A percentile compares a stretch with the other conserved stretches of the same genome.
These are phyloP conservation scores for Tridacna crocea DNA, from an alignment of 2,888 invertebrate genomes.

Conservation along the genomic window DNA sequence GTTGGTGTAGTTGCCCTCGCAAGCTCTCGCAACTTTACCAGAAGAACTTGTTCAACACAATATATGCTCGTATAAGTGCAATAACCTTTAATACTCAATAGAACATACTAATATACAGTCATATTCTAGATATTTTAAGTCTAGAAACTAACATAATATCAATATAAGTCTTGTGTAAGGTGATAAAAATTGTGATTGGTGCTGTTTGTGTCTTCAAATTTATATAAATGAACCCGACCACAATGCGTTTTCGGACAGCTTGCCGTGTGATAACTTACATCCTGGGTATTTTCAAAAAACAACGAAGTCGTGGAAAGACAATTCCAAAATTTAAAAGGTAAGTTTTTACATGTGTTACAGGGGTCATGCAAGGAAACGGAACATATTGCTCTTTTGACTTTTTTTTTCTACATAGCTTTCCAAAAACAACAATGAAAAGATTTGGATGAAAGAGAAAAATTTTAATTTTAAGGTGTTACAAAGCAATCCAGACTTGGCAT, in stretches of 20 bases:
- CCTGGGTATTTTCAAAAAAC: slow-evolving; percentile 50
- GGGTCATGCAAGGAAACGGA: no score
- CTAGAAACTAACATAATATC: no score
- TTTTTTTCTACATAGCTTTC: no score
- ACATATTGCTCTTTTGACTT: no score
- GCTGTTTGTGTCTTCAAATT: not conserved
- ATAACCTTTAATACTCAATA: no score
- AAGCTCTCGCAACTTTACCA: no score
- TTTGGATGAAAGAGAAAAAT: not conserved
- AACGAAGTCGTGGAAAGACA: slow-evolving; percentile 5
- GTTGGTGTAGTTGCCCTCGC: no score
- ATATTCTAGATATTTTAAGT: no score
- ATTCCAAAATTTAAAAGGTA: slow-evolving; percentile 33
- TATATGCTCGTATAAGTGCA: no score
- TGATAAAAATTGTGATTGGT: not conserved
- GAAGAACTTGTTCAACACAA: no score
- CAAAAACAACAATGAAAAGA: not conserved
- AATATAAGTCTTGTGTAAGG: not conserved
- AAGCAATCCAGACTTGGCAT: not conserved
- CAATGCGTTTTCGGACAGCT: slow-evolving; percentile 53
- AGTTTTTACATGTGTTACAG: not conserved
- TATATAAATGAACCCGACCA: slow-evolving; percentile 4
- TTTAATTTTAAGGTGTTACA: not conserved
- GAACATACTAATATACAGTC: no score
- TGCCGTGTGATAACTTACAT: slow-evolving; percentile 53